A percentile compares a stretch with the other conserved stretches of the same genome.
These are phyloP conservation scores for Oryzias celebensis DNA, from an alignment of 2,113 vertebrate genomes.

Conservation along the genomic window DNA sequence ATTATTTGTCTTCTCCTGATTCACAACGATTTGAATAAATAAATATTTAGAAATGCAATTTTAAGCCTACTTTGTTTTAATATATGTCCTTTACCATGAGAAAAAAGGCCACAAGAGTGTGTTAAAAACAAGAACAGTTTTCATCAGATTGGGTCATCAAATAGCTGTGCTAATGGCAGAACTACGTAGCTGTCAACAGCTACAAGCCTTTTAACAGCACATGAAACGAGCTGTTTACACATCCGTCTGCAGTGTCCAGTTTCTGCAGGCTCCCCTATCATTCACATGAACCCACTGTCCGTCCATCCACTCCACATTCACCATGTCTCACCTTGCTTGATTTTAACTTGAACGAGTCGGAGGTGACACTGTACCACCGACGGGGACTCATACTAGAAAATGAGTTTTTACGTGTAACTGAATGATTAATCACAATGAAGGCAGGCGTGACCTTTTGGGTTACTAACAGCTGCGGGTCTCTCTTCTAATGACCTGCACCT, in stretches of 20 bases:
- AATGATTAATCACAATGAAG: neutral
- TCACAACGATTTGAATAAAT: no score
- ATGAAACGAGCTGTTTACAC: slow-evolving; percentile 26
- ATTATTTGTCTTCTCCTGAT: no score
- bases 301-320: slow-evolving; percentile 10
- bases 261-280: slow-evolving; percentile 25
- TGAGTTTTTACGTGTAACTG: neutral
- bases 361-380: no score
- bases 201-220: slow-evolving; percentile 25
- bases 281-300: slow-evolving; percentile 2
- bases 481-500: neutral
- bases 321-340: slow-evolving; percentile 3
- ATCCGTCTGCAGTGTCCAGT: slow-evolving; percentile 31
- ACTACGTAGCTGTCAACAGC: slow-evolving; percentile 24
- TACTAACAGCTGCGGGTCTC: neutral
- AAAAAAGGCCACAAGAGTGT: no score
- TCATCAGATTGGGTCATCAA: no score
- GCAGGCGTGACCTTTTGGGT: neutral
- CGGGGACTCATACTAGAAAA: neutral
- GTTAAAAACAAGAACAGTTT: no score
- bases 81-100: no score
- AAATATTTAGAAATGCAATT: no score
- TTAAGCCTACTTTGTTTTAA: no score
- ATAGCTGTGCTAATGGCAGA: no score
- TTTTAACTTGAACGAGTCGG: no score